Percentiles rank a stretch among this genome's conserved stretches.
phyloP scores from a whole-genome alignment of 1,140 invertebrate species.

The Meloidogyne hapla region DNA sequence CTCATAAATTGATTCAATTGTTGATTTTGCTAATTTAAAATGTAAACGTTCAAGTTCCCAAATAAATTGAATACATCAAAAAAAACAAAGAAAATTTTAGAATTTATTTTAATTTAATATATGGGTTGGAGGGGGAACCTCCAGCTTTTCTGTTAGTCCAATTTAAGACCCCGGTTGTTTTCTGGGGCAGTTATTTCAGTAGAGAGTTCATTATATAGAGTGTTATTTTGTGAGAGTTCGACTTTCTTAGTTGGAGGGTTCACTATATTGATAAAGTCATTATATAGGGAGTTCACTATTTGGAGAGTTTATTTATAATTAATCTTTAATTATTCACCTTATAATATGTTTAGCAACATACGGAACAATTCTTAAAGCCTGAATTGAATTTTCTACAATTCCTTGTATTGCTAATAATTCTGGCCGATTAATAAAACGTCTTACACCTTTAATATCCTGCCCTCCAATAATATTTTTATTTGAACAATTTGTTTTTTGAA shows the following conservation, averaged over 20 bases:
- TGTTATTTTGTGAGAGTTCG: no score
- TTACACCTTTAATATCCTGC: neutral
- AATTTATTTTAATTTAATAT: no score
- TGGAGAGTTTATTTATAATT: no score
- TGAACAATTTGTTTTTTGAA: neutral
- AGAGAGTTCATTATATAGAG: no score
- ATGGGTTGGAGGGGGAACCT: no score
- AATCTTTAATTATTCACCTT: neutral
- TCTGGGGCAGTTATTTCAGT: no score
- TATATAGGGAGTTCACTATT: no score
- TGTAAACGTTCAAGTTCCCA: slow-evolving; percentile 24
- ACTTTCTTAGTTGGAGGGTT: no score
- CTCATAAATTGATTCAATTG: slow-evolving; percentile 17
- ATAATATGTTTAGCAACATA: neutral
- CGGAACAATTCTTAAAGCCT: slow-evolving; percentile 12
- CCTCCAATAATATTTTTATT: neutral
- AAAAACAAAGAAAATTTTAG: no score
- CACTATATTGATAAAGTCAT: no score
- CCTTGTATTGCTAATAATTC: neutral
- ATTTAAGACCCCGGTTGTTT: no score
- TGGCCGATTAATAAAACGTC: neutral
- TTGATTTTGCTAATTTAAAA: slow-evolving; percentile 15
- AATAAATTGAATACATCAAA: slow-evolving; percentile 15
- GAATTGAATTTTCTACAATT: slow-evolving; percentile 8
- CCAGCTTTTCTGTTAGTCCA: no score